A percentile compares a stretch with the other conserved stretches of the same genome.
Conservation (phyloP, 2,797 vertebrate species). For the Acipenser transmontanus region DNA sequence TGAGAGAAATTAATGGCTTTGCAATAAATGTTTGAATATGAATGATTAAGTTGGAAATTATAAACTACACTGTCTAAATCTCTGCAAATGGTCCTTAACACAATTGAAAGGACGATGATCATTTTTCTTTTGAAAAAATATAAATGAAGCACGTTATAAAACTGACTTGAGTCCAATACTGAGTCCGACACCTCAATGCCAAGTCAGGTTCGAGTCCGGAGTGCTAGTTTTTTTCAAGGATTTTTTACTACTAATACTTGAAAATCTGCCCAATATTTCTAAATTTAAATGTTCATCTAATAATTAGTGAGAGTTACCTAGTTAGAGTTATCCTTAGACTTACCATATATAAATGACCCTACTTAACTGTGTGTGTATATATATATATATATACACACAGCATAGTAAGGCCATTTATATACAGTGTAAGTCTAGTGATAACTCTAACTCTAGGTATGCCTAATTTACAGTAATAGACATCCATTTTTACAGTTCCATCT, state of each 20-base stretch:
- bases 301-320: too few species aligned
- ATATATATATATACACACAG: too few species aligned
- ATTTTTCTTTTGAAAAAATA: background rate
- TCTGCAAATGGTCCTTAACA: background rate
- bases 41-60: conserved; percentile 67
- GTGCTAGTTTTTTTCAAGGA: conserved; percentile 3
- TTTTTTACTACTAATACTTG: background rate
- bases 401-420: too few species aligned
- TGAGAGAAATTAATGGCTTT: conserved; percentile 50
- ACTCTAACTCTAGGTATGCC: too few species aligned
- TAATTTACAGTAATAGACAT: too few species aligned
- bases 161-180: background rate
- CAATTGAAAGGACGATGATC: background rate
- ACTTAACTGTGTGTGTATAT: too few species aligned
- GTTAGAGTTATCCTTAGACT: too few species aligned
- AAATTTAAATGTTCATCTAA: too few species aligned
- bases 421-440: too few species aligned
- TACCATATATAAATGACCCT: too few species aligned
- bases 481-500: too few species aligned
- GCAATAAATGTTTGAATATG: conserved; percentile 54
- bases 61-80: conserved; percentile 59
- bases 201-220: background rate
- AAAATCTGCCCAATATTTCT: too few species aligned
- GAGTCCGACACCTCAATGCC: background rate
- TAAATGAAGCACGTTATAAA: background rate